Base-by-base conservation (phyloP, 2,797 vertebrate genomes). In the Morus bassanus region DNA sequence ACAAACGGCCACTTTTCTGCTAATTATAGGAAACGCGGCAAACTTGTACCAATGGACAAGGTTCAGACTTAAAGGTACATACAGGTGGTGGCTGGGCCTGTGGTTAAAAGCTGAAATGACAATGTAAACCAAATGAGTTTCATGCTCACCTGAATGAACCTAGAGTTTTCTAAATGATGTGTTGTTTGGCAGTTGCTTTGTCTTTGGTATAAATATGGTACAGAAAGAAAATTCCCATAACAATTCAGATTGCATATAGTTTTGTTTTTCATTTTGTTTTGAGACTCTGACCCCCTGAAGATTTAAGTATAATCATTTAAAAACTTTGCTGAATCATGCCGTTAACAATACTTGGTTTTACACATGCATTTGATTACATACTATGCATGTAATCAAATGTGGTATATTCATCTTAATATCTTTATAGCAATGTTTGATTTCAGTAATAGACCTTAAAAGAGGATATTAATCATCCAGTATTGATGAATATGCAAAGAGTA, bases 1-100 rank as follows among this genome's bases (percentile, higher is more conserved):
- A 98, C 98, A 98, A 98, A 97, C 70, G 85, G 79, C 94, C 81
- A 90, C 95, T 98, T 97, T 98, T 98, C 93, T 96, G 88, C 83
- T 96, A 95, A 97, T 97, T 96, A 79, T 96, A 96, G 96, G 96
- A 97, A 98, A 93, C 45, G 72, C 93, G 94, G 90, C 96, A 80
- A 86, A 83, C 92, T 90, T 95, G 91, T 93, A 91, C 88, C 64
- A 18, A 21, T 85, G 88, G 97, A 93, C 93, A 95, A 96, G 94
- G 92, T 89, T 95, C 93, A 87, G 65, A 45, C 37, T 70, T 76
- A 56, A 35, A 63, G 94, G 95, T 97, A 91, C 64, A 37, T 94
- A 83, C 46, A 97, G 96, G 89, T 94, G 70, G 37, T 69, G 37
- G 35, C 45, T 65, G 50, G n/a, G 28, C 59, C 69, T 86, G 51